A percentile compares a stretch with the other conserved stretches of the same genome.
Evolutionary conservation across 2,888 invertebrate genomes (phyloP).

Genomic region (Heliconius sara): DNA sequence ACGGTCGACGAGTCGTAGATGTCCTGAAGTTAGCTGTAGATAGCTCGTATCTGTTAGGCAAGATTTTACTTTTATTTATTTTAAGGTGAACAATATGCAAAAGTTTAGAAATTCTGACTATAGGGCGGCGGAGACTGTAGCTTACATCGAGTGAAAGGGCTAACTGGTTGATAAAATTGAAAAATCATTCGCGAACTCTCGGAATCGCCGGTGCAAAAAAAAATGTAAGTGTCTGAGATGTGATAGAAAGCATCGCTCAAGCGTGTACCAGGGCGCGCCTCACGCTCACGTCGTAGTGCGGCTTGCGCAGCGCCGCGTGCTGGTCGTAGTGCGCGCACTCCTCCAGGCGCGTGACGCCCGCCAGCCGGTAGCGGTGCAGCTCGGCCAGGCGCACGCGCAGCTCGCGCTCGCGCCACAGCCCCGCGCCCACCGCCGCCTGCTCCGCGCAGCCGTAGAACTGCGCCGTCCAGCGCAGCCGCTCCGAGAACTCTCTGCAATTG

Average conservation of each 20-base stretch:
- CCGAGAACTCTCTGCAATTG: constrained; percentile 88
- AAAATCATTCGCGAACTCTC: too few relatives aligned
- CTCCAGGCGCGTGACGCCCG: constrained; percentile 92
- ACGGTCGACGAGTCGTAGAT: too few relatives aligned
- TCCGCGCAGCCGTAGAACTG: constrained; percentile 95
- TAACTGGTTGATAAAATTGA: too few relatives aligned
- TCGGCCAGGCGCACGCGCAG: constrained; percentile 92
- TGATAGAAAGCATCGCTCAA: constrained; percentile 19
- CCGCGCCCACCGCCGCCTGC: constrained; percentile 90
- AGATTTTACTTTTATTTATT: too few relatives aligned
- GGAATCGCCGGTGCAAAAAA: too few relatives aligned
- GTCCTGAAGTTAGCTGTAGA: too few relatives aligned
- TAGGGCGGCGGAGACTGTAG: too few relatives aligned
- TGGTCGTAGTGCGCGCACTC: constrained; percentile 96
- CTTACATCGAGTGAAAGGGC: too few relatives aligned
- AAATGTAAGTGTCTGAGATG: not conserved
- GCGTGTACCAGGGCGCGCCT: constrained; percentile 61
- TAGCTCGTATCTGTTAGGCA: too few relatives aligned
- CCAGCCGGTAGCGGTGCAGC: constrained; percentile 90
- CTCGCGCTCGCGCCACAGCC: constrained; percentile 92
- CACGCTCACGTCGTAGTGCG: constrained; percentile 85
- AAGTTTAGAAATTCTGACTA: too few relatives aligned
- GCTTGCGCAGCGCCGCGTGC: constrained; percentile 86
- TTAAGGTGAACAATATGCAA: too few relatives aligned
- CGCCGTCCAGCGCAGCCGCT: constrained; percentile 92